These are phyloP conservation scores for Ficedula albicollis DNA, from an alignment of 2,797 vertebrate genomes.

Conservation along the genomic window DNA sequence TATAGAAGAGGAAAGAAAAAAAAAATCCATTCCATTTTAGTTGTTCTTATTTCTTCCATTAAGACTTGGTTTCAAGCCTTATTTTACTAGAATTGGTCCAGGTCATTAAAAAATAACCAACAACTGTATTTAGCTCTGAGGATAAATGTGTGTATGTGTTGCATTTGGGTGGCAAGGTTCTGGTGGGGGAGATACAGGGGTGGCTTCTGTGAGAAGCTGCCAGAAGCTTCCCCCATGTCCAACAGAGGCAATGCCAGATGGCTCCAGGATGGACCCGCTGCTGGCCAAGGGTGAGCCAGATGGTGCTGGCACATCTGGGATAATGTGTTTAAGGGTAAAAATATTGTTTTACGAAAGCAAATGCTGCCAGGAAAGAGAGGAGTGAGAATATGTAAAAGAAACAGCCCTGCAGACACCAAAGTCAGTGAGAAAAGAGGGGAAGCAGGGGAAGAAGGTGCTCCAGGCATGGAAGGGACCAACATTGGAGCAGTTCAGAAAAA, in stretches of 20 bases:
- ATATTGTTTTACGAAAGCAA: not conserved
- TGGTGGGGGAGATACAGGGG: not conserved
- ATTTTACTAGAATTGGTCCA: not conserved
- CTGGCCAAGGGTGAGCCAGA: not conserved
- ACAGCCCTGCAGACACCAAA: not conserved
- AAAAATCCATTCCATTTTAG: not conserved
- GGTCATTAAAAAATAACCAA: not conserved
- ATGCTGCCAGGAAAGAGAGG: not conserved
- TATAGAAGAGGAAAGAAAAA: not conserved
- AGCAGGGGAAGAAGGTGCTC: not conserved
- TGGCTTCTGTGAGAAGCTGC: not conserved
- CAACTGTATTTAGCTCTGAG: not conserved
- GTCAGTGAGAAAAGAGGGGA: not conserved
- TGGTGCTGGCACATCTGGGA: not conserved
- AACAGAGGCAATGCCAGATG: not conserved
- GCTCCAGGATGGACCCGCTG: too few relatives aligned
- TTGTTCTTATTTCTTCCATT: not conserved
- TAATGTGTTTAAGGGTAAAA: accelerated
- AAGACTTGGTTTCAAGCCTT: not conserved
- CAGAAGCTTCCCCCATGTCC: not conserved
- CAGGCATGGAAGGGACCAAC: not conserved
- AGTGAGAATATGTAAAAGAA: not conserved
- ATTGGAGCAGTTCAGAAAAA: not conserved
- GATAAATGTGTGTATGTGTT: not conserved
- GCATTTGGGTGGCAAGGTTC: not conserved